Evolutionary conservation across 2,797 vertebrate species (phyloP), one percentile per base, ranked within the genome.

Genomic region (Centropyge bicolor): DNA sequence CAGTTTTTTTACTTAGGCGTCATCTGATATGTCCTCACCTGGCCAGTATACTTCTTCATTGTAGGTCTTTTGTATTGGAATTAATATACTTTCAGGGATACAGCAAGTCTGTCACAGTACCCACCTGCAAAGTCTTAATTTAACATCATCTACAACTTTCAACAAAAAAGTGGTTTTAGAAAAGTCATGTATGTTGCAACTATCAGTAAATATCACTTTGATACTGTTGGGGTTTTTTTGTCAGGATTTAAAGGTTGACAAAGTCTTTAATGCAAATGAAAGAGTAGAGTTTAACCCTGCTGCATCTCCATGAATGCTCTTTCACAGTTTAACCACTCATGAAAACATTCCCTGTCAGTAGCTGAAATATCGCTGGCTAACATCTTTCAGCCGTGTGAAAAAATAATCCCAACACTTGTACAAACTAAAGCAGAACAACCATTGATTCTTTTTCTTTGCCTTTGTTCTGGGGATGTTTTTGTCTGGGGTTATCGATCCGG

Each of bases 381-480:
- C 64, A 48, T 59, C 24, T 81, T 81, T 78, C 46, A 81, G 72
- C 31, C 5, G 4, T 66, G 67, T 81, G 55, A 74, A 87, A 82
- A 83, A 43, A 82, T 49, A 49, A 46, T 41, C 19, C 19, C 20
- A 46, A 57, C 60, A 36, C 68, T 78, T 82, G 56, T 66, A 70
- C 71, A 73, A 73, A 78, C 57, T 57, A 67, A 80, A 78, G 56
- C 52, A 61, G 63, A 63, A 48, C 48, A 56, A 27, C 27, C 68
- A 84, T 88, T 8, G 66, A 86, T 89, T 88, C 8, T 62, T 79
- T 78, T 77, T 68, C 49, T 64, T 83, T 74, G 24, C 74, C 72
- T 82, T 83, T 65, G 49, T 74, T 87, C n/a, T 31, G 17, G 43
- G 56, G 64, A 43, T 78, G 67, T 84, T 88, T 86, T 67, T 82